These are phyloP conservation scores for Arctopsyche grandis DNA, from an alignment of 1,140 invertebrate genomes.

Conservation along the genomic window DNA sequence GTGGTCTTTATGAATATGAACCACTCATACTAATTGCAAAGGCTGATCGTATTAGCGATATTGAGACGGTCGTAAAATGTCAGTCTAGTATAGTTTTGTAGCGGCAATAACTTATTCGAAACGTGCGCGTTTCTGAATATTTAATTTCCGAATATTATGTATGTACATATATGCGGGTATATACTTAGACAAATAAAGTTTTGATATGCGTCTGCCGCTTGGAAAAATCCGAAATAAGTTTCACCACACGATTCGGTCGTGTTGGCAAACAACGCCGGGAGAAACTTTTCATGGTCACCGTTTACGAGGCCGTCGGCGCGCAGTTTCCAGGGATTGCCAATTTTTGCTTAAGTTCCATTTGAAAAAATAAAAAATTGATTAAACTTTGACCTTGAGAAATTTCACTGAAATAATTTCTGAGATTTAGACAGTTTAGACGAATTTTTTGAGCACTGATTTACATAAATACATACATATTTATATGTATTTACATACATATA, in stretches of 20 bases:
- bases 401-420: too few relatives aligned
- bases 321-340: slow-evolving; percentile 7
- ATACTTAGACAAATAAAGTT: slow-evolving; percentile 52
- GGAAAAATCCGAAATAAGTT: slow-evolving; percentile 34
- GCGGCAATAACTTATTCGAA: neutral
- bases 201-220: slow-evolving; percentile 45
- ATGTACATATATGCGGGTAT: too few relatives aligned
- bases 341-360: neutral
- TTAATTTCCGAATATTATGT: slow-evolving; percentile 53
- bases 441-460: too few relatives aligned
- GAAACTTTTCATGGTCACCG: slow-evolving; percentile 44
- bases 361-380: too few relatives aligned
- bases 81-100: slow-evolving; percentile 1
- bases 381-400: too few relatives aligned
- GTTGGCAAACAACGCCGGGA: neutral
- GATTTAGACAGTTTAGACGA: too few relatives aligned
- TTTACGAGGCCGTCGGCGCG: slow-evolving; percentile 42
- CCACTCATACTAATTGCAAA: slow-evolving; percentile 37
- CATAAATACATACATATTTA: too few relatives aligned
- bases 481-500: too few relatives aligned
- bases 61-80: slow-evolving; percentile 32
- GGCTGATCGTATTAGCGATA: slow-evolving; percentile 24
- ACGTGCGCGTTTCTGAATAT: slow-evolving; percentile 52
- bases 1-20: neutral
- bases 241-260: neutral